These are phyloP conservation scores for Ceyx cyanopectus DNA, from an alignment of 2,113 vertebrate genomes.

Conservation along the genomic window DNA sequence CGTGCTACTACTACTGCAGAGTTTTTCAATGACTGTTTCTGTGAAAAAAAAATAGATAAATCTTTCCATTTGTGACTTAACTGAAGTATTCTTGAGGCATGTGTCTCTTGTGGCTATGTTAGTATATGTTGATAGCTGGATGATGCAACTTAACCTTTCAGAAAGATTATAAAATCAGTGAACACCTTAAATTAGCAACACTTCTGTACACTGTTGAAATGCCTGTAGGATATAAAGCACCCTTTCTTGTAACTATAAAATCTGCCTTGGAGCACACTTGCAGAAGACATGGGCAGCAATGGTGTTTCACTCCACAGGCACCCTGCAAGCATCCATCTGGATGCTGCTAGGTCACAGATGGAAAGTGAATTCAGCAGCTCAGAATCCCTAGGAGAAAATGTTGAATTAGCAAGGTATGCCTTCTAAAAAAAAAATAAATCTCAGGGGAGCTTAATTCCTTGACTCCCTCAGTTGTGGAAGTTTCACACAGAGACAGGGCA, in stretches of 20 bases:
- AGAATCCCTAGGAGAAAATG: background rate
- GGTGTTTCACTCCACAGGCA: background rate
- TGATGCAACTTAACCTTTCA: background rate
- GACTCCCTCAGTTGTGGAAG: background rate
- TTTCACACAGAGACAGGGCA: background rate
- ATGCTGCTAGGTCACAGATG: slow-evolving; percentile 29
- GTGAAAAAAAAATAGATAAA: background rate
- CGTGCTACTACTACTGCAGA: background rate
- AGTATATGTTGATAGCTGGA: background rate
- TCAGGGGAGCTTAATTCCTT: background rate
- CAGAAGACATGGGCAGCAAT: background rate
- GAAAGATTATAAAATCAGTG: background rate
- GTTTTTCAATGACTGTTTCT: background rate
- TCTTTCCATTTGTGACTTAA: background rate
- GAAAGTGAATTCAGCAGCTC: slow-evolving; percentile 17
- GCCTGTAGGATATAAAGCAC: background rate
- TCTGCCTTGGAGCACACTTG: background rate
- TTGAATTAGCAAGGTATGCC: background rate
- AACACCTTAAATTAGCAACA: background rate
- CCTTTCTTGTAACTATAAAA: slow-evolving; percentile 15
- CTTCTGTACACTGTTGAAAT: background rate
- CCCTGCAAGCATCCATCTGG: slow-evolving; percentile 28
- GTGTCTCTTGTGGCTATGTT: background rate
- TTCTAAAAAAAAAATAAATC: background rate
- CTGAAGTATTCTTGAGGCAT: background rate